A percentile compares a stretch with the other conserved stretches of the same genome.
phyloP scores from a whole-genome alignment of 2,113 vertebrate genomes.

The Clarias magur region DNA sequence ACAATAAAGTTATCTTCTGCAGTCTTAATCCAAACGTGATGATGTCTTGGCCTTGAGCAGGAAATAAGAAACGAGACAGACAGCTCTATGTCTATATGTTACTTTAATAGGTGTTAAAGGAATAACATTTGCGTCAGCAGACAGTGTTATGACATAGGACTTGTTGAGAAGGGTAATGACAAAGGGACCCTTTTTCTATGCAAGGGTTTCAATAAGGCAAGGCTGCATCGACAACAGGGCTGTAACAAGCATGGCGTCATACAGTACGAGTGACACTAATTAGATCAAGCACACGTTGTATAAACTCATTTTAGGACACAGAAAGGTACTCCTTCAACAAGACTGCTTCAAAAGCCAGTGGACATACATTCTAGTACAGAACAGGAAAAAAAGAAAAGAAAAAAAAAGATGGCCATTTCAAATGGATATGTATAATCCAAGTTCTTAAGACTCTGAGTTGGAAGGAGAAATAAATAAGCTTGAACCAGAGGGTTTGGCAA shows the following conservation, averaged over 20 bases:
- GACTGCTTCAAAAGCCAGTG: slow-evolving; percentile 62
- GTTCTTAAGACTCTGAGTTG: slow-evolving; percentile 63
- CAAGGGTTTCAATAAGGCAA: slow-evolving; percentile 76
- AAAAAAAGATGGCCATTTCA: slow-evolving; percentile 62
- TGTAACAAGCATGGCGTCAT: slow-evolving; percentile 69
- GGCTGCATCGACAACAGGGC: slow-evolving; percentile 75
- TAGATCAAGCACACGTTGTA: slow-evolving; percentile 69
- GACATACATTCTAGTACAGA: slow-evolving; percentile 75
- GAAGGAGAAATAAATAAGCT: slow-evolving; percentile 70
- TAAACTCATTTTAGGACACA: slow-evolving; percentile 65
- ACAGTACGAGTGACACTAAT: slow-evolving; percentile 71
- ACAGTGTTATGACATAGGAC: slow-evolving; percentile 80
- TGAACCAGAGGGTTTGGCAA: slow-evolving; percentile 69
- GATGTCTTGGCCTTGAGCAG: not conserved
- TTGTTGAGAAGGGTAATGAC: slow-evolving; percentile 59
- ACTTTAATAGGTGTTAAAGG: slow-evolving; percentile 80
- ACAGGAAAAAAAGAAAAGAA: slow-evolving; percentile 37
- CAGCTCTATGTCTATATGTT: slow-evolving; percentile 64
- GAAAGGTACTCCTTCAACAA: slow-evolving; percentile 57
- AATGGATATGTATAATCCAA: slow-evolving; percentile 68
- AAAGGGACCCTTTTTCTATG: slow-evolving; percentile 72
- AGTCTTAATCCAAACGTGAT: not conserved
- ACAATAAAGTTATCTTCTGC: not conserved
- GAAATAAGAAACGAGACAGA: slow-evolving; percentile 9
- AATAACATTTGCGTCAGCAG: slow-evolving; percentile 74